A percentile compares a stretch with the other conserved stretches of the same genome.
Conservation (phyloP, 2,113 vertebrate species). For the Microtus montanus region DNA sequence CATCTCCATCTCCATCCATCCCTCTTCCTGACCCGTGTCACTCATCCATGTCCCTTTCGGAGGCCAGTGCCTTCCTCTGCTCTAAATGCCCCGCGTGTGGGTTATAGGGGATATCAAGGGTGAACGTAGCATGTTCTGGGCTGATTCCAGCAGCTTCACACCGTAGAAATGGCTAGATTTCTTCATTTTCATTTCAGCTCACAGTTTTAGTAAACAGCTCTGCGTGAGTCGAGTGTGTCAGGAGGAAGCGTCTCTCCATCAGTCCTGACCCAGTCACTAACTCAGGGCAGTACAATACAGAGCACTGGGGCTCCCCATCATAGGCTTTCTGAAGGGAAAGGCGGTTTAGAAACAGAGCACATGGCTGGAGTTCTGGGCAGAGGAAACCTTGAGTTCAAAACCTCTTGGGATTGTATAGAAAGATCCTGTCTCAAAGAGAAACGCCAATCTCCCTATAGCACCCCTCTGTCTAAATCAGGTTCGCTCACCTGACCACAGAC, state of each 20-base stretch:
- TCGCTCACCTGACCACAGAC: fast-evolving
- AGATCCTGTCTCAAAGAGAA: background rate
- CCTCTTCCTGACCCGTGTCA: background rate
- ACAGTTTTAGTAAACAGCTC: background rate
- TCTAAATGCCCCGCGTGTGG: background rate
- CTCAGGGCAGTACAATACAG: fast-evolving
- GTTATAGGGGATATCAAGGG: background rate
- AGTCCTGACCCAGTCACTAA: background rate
- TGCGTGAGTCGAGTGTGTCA: fast-evolving
- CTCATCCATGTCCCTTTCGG: fast-evolving
- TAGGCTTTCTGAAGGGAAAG: background rate
- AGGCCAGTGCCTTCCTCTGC: too few relatives aligned
- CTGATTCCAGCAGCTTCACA: background rate
- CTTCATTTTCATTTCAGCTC: background rate
- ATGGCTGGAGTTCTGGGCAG: background rate
- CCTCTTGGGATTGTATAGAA: background rate
- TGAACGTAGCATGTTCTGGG: background rate
- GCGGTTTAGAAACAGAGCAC: background rate
- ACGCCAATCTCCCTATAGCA: background rate
- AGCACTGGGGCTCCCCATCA: background rate
- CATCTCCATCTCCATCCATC: fast-evolving
- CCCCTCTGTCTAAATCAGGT: background rate
- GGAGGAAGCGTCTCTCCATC: background rate
- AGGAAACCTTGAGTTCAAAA: background rate
- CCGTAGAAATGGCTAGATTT: background rate